Evolutionary conservation across 2,888 invertebrate species (phyloP).

Genomic region (Tinea semifulvella): DNA sequence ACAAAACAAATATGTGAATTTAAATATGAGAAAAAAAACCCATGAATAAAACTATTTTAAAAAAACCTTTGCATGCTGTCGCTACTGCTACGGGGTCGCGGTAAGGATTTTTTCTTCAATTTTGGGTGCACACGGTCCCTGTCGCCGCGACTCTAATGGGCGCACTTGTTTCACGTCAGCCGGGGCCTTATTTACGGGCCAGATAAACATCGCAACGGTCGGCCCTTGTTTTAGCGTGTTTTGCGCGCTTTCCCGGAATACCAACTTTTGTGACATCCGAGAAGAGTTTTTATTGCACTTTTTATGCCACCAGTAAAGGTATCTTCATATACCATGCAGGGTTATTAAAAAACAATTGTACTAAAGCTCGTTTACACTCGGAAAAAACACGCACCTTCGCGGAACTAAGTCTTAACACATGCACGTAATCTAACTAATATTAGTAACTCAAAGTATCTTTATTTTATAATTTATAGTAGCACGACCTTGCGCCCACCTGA

Average conservation of each 20-base stretch:
- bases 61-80: slow-evolving; percentile 10
- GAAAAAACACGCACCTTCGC: too few species aligned
- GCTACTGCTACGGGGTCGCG: slow-evolving; percentile 1
- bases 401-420: too few species aligned
- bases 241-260: slow-evolving; percentile 18
- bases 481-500: too few species aligned
- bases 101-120: slow-evolving; percentile 8
- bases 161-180: slow-evolving; percentile 42
- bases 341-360: too few species aligned
- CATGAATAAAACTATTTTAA: too few species aligned
- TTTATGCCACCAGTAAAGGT: slow-evolving; percentile 8
- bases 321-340: too few species aligned
- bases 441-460: too few species aligned
- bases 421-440: too few species aligned
- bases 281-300: slow-evolving; percentile 7
- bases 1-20: too few species aligned
- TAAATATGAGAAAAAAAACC: too few species aligned
- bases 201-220: slow-evolving; percentile 40
- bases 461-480: too few species aligned
- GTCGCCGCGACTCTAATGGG: slow-evolving; percentile 35
- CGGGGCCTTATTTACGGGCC: slow-evolving; percentile 42
- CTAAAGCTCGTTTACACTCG: too few species aligned
- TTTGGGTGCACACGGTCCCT: slow-evolving; percentile 11
- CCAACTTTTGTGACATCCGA: slow-evolving; percentile 10
- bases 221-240: slow-evolving; percentile 14